Conservation (phyloP, 1,140 invertebrate genomes). For the Micrasema minimum region DNA sequence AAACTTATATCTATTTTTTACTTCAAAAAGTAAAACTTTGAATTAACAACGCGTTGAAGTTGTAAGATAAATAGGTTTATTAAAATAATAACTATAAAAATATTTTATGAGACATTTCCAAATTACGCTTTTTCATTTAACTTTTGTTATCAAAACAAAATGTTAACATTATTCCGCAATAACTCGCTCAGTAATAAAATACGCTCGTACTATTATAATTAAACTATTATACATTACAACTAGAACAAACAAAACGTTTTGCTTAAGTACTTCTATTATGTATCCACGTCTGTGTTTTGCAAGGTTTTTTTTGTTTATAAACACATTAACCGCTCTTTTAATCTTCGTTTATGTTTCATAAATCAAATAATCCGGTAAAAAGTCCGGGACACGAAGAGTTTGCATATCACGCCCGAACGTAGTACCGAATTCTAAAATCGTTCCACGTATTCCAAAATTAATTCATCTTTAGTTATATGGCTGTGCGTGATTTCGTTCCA, state of each 20-base stretch:
- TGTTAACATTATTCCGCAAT: too few species aligned
- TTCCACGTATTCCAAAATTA: conserved; percentile 28
- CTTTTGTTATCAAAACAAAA: too few species aligned
- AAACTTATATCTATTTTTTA: too few species aligned
- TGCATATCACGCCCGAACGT: conserved; percentile 41
- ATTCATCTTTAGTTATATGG: conserved; percentile 37
- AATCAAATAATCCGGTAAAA: conserved; percentile 51
- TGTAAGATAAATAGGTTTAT: too few species aligned
- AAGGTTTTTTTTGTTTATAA: conserved; percentile 35
- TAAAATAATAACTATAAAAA: too few species aligned
- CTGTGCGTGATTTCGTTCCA: conserved; percentile 36
- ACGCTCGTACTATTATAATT: conserved; percentile 1
- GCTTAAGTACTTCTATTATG: conserved; percentile 12
- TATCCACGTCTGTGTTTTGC: conserved; percentile 17
- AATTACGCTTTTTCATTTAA: too few species aligned
- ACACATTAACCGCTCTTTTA: conserved; percentile 51
- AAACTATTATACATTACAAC: conserved; percentile 2
- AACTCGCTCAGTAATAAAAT: not conserved
- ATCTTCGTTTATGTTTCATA: conserved; percentile 50
- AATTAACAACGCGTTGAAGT: too few species aligned
- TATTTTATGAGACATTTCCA: too few species aligned
- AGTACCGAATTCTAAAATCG: conserved; percentile 23
- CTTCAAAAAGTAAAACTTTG: too few species aligned
- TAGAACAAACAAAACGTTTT: conserved; percentile 23
- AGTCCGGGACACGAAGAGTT: conserved; percentile 48